A percentile compares a stretch with the other conserved stretches of the same genome.
phyloP scores from a whole-genome alignment of 2,888 invertebrate species.

The Idaea dimidiata region DNA sequence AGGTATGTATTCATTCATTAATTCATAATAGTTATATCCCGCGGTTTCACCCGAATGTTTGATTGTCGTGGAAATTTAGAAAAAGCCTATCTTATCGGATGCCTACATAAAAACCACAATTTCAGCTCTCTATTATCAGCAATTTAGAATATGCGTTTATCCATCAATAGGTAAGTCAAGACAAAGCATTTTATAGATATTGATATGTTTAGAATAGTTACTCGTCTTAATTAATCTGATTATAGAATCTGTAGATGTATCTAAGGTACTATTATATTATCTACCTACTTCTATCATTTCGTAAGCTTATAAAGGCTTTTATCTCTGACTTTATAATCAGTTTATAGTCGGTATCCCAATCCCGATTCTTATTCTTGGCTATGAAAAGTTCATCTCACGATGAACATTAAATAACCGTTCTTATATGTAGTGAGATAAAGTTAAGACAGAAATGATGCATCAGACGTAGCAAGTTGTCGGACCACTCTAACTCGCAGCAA shows the following conservation, averaged over 20 bases:
- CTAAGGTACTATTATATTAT: neutral
- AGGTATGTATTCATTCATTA: no score
- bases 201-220: no score
- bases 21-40: no score
- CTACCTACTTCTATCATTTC: neutral
- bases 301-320: conserved; percentile 1
- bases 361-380: neutral
- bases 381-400: neutral
- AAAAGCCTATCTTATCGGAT: no score
- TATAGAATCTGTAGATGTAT: neutral
- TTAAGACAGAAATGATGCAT: conserved; percentile 32
- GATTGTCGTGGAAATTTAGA: no score
- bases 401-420: neutral
- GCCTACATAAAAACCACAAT: no score
- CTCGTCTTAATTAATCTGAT: neutral
- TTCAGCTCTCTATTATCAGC: no score
- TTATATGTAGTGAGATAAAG: neutral
- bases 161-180: no score
- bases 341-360: neutral
- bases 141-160: no score
- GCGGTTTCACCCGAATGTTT: no score
- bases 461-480: conserved; percentile 22
- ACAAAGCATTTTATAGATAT: no score
- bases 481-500: conserved; percentile 19
- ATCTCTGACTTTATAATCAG: neutral